A percentile compares a stretch with the other conserved stretches of the same genome.
Evolutionary conservation across 2,888 invertebrate genomes (phyloP).

Genomic region (Clistopyga incitator): DNA sequence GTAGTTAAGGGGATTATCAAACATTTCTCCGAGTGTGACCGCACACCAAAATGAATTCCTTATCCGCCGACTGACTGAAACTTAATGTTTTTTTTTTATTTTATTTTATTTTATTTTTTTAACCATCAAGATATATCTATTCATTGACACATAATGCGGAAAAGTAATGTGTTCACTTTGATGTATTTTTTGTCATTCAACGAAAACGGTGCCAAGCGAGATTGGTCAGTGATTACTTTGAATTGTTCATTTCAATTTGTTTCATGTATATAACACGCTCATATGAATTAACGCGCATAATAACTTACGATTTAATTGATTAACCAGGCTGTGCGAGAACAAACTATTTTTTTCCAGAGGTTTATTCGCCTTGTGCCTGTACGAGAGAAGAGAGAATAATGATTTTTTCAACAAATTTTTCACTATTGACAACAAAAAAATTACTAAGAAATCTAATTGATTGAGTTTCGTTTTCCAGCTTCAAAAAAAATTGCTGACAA

Average conservation of each 20-base stretch:
- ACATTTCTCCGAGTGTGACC: neutral
- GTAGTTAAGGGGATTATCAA: neutral
- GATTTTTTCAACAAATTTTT: constrained; percentile 1
- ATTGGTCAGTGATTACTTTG: constrained; percentile 37
- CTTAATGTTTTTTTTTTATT: constrained; percentile 32
- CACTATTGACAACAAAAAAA: too few relatives aligned
- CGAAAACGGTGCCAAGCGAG: constrained; percentile 20
- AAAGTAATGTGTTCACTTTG: constrained; percentile 48
- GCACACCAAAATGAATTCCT: constrained; percentile 44
- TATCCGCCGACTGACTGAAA: constrained; percentile 64
- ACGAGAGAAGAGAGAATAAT: constrained; percentile 9
- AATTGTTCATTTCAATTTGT: constrained; percentile 13
- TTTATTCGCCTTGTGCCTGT: constrained; percentile 32
- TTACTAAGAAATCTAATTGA: too few relatives aligned
- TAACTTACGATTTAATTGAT: constrained; percentile 52
- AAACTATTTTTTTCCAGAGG: constrained; percentile 21
- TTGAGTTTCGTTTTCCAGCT: too few relatives aligned
- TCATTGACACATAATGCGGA: constrained; percentile 38
- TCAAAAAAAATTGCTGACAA: too few relatives aligned
- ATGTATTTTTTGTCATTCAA: constrained; percentile 21
- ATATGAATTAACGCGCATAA: constrained; percentile 49
- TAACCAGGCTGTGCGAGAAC: constrained; percentile 66
- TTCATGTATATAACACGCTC: constrained; percentile 58
- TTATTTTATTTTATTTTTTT: too few relatives aligned
- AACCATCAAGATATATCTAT: constrained; percentile 49